phyloP scores from a whole-genome alignment of 2,113 vertebrate species.

The Nothobranchius kuhntae region DNA sequence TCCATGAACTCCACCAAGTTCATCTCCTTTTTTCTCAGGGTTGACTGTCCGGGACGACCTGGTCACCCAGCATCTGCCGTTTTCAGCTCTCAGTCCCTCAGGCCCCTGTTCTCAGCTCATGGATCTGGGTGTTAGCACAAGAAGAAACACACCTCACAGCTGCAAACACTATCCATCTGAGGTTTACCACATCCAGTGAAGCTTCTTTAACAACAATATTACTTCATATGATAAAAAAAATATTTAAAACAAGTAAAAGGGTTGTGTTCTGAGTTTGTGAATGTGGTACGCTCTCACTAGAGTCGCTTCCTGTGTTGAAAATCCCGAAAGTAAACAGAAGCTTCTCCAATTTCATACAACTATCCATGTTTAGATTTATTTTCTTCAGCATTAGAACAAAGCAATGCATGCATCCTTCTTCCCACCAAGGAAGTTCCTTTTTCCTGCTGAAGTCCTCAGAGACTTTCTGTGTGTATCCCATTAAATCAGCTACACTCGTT shows the following conservation, averaged over 20 bases:
- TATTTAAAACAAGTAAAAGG: background rate
- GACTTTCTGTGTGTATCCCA: background rate
- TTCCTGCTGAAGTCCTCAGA: conserved; percentile 1
- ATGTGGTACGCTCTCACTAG: conserved; percentile 39
- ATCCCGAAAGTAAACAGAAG: conserved; percentile 28
- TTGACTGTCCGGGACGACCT: conserved; percentile 41
- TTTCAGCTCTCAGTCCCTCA: conserved; percentile 37
- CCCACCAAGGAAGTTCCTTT: background rate
- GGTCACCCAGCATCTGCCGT: conserved; percentile 55
- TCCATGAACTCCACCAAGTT: conserved; percentile 13
- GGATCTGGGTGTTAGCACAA: conserved; percentile 16
- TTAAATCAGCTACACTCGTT: background rate
- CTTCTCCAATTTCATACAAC: conserved; percentile 1
- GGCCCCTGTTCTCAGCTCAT: conserved; percentile 24
- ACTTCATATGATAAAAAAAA: too few relatives aligned
- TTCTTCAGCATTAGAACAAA: conserved; percentile 10
- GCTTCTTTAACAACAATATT: too few relatives aligned
- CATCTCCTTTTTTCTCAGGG: conserved; percentile 36
- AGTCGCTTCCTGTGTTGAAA: conserved; percentile 73
- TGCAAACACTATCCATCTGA: background rate
- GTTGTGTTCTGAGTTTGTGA: background rate
- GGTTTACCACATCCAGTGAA: background rate
- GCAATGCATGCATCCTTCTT: conserved; percentile 1
- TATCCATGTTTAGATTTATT: background rate
- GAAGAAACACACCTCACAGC: conserved; percentile 11